Evolutionary conservation across 2,797 vertebrate genomes (phyloP), one percentile per base, ranked within the genome.

Genomic region (Alectoris magna): DNA sequence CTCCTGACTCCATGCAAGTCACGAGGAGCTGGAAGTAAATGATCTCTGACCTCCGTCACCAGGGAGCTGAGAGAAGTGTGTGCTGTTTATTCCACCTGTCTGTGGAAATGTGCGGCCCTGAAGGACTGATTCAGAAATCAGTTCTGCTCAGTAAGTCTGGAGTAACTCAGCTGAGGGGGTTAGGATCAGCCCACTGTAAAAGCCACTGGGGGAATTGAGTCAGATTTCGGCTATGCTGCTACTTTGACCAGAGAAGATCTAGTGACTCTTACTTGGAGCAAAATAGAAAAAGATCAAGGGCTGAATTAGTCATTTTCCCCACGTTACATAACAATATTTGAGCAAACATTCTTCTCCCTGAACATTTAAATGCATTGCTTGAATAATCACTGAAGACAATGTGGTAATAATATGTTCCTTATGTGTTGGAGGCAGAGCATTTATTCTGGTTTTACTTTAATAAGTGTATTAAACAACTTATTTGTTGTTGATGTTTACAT

Each of bases 261-360:
- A 95, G 87, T 91, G 89, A 88, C 85, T 96, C 70, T 73, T 89
- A 67, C 91, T 96, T 95, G 77, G 87, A 95, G 89, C 77, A 93
- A 91, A 94, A 92, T 92, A 55, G 1, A 1, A 71, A 44, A 93
- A 84, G 73, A 95, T 94, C 87, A 93, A 95, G 93, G 80, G 71
- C 64, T 71, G 85, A 79, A 95, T 96, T 96, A 93, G 85, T 96
- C 83, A 95, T 96, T 93, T 95, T 92, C 83, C 77, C 83, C 36
- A 4, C 74, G 80, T 96, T 96, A 95, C 93, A 93, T 96, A 96
- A 96, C 82, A 86, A 12, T 93, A 95, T 97, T 97, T 97, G 90
- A 97, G 87, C 93, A 94, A 91, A 95, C 90, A 94, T 94, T 96
- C 87, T 93, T 96, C 83, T 96, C 94, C 91, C 90, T 95, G 94